These are phyloP conservation scores for Vespertilio murinus DNA, from an alignment of 2,797 vertebrate genomes.

Conservation along the genomic window DNA sequence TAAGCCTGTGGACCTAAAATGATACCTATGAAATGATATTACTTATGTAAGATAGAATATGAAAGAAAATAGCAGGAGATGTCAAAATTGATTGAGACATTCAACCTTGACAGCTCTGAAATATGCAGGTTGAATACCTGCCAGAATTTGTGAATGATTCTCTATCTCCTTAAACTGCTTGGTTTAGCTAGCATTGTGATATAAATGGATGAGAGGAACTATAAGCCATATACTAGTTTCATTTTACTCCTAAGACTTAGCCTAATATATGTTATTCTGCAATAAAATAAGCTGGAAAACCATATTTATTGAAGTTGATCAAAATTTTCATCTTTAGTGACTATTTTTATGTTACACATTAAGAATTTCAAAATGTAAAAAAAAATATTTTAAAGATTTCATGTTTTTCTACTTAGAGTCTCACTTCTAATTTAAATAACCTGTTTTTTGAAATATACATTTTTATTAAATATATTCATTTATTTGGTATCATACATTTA, in stretches of 20 bases:
- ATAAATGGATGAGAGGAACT: constrained; percentile 52
- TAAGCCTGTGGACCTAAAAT: constrained; percentile 68
- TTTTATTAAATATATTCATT: background rate
- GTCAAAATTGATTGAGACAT: constrained; percentile 84
- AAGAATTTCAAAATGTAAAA: background rate
- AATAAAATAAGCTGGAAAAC: background rate
- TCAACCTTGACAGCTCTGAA: constrained; percentile 78
- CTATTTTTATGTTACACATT: background rate
- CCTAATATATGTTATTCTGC: background rate
- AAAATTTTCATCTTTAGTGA: background rate
- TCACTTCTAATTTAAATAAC: background rate
- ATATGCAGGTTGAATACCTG: constrained; percentile 75
- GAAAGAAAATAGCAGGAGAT: constrained; percentile 78
- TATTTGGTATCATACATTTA: background rate
- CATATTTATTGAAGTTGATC: background rate
- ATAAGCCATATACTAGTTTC: background rate
- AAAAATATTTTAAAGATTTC: background rate
- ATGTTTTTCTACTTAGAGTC: background rate
- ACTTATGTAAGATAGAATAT: constrained; percentile 81
- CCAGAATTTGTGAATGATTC: constrained; percentile 68
- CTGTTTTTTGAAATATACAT: background rate
- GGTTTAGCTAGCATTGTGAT: constrained; percentile 43
- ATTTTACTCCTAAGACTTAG: background rate
- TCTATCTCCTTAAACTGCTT: constrained; percentile 63
- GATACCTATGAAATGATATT: constrained; percentile 75